Evolutionary conservation across 2,888 invertebrate genomes (phyloP).

Genomic region (Mesorhabditis belari): DNA sequence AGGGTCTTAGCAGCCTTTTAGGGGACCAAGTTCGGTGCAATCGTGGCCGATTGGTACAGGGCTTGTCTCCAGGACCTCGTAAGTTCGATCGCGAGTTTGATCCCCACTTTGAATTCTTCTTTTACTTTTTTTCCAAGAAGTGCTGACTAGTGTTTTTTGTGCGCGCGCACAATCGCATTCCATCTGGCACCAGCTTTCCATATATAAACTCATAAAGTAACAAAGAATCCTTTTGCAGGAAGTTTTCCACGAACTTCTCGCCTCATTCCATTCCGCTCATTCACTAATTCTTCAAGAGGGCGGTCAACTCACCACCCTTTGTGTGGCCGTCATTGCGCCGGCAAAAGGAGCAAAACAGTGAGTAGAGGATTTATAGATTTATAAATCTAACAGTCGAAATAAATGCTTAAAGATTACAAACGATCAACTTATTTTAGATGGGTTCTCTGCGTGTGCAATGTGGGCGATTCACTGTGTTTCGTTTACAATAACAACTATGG

Average conservation of each 20-base stretch:
- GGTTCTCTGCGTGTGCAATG: constrained; percentile 77
- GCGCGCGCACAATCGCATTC: too few species aligned
- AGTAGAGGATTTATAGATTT: neutral
- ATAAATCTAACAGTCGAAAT: neutral
- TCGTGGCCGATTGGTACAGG: too few species aligned
- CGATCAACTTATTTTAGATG: constrained; percentile 44
- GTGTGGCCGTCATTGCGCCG: constrained; percentile 68
- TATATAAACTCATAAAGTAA: neutral
- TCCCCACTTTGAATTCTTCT: too few species aligned
- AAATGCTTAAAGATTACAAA: neutral
- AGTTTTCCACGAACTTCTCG: constrained; percentile 70
- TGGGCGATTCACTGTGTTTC: constrained; percentile 81
- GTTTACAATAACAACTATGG: constrained; percentile 71
- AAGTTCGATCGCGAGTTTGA: too few species aligned
- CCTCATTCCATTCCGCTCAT: constrained; percentile 78
- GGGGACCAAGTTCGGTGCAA: too few species aligned
- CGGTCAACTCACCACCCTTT: constrained; percentile 75
- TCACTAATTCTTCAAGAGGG: constrained; percentile 73
- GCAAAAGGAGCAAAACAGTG: constrained; percentile 31
- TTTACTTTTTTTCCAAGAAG: too few species aligned
- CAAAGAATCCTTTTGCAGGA: constrained; percentile 58
- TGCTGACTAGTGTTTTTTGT: too few species aligned
- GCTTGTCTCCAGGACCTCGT: too few species aligned
- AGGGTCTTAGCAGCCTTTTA: too few species aligned
- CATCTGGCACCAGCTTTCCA: too few species aligned